Base-by-base conservation (phyloP, 2,888 invertebrate species). In the Lamellibrachia satsuma region DNA sequence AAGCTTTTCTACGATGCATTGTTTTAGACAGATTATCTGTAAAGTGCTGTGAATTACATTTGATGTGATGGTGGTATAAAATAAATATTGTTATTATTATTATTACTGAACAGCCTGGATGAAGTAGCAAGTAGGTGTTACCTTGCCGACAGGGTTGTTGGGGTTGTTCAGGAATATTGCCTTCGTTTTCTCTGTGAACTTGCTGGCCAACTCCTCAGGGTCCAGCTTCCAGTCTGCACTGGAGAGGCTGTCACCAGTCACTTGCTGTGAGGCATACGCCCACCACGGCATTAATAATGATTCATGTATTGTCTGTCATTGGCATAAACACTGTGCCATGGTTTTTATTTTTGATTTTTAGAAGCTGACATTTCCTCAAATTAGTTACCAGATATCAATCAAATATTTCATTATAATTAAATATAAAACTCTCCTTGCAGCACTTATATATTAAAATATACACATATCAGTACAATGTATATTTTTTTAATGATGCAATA, bases 91-190 rank as follows among this genome's bases (percentile, higher is more conserved):
- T 57, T 57, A 8, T 57, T 8, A 57, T 57, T 57, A 11, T 11
- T 57, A 57, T 57, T 57, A 11, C 15, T 8, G 2, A 57, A 57
- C 8, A 39, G 39, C 39, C 39, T 39, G 39, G 39, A 39, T 39
- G 39, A 39, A 39, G 39, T 39, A 39, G 39, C 39, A 39, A 39
- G 39, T 39, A 39, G 39, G 22, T n/a, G 52, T 15, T 52, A 99
- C 98, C 97, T 99, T 99, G 91, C 99, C 99, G 0, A 99, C 96
- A 0, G 99, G 99, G 97, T 99, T 99, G 96, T 99, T 98, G 0
- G 99, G 99, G 0, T 99, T 99, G 97, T 99, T 99, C n/a, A 99
- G 95, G 92, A 99, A 98, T 2, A 99, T 98, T 96, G 98, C 98
- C 97, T 99, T 99, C 0, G 99, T 99, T 96, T 98, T 98, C 2